Evolutionary conservation across 2,113 vertebrate species (phyloP), one percentile per base, ranked within the genome.

Genomic region (Brevimyrus niger): DNA sequence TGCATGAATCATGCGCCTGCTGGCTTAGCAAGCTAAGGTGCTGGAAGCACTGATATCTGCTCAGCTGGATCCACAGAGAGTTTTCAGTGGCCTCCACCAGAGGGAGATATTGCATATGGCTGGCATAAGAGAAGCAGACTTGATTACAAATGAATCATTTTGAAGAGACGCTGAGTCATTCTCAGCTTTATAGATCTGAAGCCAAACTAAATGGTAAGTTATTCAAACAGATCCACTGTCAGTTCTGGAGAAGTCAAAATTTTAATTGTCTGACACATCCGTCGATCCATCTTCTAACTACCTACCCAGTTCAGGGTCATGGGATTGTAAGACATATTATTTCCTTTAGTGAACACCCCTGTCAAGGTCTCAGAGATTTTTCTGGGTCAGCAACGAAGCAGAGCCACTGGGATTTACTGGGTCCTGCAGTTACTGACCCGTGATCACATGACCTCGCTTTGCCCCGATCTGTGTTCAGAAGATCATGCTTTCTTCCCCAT

Each of bases 121-220:
- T 51, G 88, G 58, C 65, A 88, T 48, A 48, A 21, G 27, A 69
- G 61, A 27, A 69, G 69, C 50, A 44, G 6, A 13, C 9, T 88
- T 88, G 73, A 83, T 47, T 58, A 50, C 13, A 88, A 88, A 76
- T 44, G 58, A 4, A n/a, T 61, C 46, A 61, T 90, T 90, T 27
- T 61, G 90, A 80, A 44, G 89, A 92, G 85, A 90, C 93, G 93
- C 94, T 92, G 94, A 94, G 90, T 94, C 93, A 94, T 90, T 93
- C 88, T 85, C 89, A 89, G 89, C 88, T 91, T 92, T 91, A 91
- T 91, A 93, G 90, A 91, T 90, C 90, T 85, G 89, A 91, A 89
- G 93, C 92, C 51, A 76, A 93, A 92, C 90, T 89, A 91, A 90
- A 91, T 89, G 88, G 58, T 15, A 42, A 91, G 91, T 91, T 88